phyloP scores from a whole-genome alignment of 2,888 invertebrate species.

The Blomia tropicalis region DNA sequence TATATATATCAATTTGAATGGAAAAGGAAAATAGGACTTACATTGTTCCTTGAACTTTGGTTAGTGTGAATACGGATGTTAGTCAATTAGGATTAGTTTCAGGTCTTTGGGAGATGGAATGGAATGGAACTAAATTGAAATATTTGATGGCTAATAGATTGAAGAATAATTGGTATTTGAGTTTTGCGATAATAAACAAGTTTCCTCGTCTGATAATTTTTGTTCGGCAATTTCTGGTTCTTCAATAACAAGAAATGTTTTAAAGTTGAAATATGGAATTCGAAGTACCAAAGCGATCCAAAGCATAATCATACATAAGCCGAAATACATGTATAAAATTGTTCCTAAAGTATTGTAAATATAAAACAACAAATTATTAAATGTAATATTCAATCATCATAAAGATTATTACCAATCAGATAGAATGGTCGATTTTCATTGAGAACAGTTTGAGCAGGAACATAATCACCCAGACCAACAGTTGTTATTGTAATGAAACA shows the following conservation, averaged over 20 bases:
- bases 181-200: neutral
- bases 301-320: constrained; percentile 23
- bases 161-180: neutral
- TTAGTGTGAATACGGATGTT: too few relatives aligned
- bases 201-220: neutral
- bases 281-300: constrained; percentile 23
- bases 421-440: constrained; percentile 1
- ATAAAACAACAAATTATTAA: neutral
- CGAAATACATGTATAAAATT: constrained; percentile 22
- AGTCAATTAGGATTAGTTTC: too few relatives aligned
- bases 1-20: too few relatives aligned
- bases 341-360: too few relatives aligned
- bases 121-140: too few relatives aligned
- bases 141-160: neutral
- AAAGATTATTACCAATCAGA: constrained; percentile 7
- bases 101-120: too few relatives aligned
- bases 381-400: too few relatives aligned
- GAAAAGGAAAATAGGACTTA: too few relatives aligned
- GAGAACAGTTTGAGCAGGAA: constrained; percentile 41
- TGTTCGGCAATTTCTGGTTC: constrained; percentile 14
- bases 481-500: constrained; percentile 79
- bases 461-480: constrained; percentile 73
- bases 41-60: too few relatives aligned
- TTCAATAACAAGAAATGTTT: constrained; percentile 20
- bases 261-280: constrained; percentile 22